A percentile compares a stretch with the other conserved stretches of the same genome.
phyloP scores from a whole-genome alignment of 2,888 invertebrate genomes.

The Melikaiella ostensackeni region DNA sequence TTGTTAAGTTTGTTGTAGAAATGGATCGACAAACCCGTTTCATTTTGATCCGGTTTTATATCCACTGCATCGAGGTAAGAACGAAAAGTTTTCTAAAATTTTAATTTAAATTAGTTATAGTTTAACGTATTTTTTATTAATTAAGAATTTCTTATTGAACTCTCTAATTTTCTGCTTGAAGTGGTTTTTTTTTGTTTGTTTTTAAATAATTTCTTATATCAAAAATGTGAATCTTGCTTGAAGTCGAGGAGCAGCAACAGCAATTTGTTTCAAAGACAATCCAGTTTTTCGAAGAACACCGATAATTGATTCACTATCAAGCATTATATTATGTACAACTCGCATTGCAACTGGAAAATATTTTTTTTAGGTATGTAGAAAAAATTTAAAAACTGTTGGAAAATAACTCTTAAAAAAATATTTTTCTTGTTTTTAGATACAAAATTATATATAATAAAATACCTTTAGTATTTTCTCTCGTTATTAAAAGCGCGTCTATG shows the following conservation, averaged over 20 bases:
- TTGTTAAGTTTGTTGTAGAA: conserved; percentile 17
- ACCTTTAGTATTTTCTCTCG: conserved; percentile 80
- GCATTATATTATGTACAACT: conserved; percentile 67
- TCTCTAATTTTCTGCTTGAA: neutral
- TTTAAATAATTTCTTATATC: conserved; percentile 20
- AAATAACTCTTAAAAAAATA: too few species aligned
- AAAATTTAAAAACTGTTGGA: too few species aligned
- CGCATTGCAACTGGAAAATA: conserved; percentile 65
- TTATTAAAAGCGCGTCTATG: conserved; percentile 82
- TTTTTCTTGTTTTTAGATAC: too few species aligned
- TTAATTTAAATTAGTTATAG: neutral
- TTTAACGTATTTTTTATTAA: neutral
- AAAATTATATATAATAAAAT: conserved; percentile 21
- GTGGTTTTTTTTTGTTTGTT: neutral
- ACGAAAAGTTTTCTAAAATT: conserved; percentile 64
- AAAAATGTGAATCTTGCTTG: conserved; percentile 55
- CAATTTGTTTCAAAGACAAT: conserved; percentile 66
- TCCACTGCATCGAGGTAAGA: conserved; percentile 65
- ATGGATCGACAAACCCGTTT: conserved; percentile 55
- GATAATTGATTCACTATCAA: conserved; percentile 67
- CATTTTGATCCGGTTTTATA: conserved; percentile 49
- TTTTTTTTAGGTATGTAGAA: neutral
- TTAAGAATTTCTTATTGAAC: neutral
- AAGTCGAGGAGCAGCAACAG: conserved; percentile 65
- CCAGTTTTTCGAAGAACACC: conserved; percentile 65